Conservation (phyloP, 1,140 invertebrate species). For the Drosophila punjabiensis region DNA sequence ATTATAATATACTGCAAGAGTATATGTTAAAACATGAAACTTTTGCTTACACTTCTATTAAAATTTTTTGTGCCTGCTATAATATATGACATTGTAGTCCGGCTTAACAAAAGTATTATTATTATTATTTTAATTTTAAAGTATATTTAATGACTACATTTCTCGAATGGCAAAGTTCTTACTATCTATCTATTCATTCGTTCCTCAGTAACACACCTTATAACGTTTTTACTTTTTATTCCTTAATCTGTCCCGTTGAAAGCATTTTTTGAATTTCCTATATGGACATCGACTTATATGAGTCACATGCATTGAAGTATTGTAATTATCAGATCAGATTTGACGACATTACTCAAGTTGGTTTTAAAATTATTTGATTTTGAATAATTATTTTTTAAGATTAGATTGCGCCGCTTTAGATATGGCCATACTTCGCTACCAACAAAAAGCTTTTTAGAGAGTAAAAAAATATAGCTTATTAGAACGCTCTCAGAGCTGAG, state of each 20-base stretch:
- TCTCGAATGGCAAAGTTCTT: too few relatives aligned
- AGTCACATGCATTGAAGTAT: background rate
- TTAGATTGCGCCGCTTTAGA: conserved; percentile 2
- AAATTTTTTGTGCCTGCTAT: too few relatives aligned
- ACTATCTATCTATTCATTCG: too few relatives aligned
- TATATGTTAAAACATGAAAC: too few relatives aligned
- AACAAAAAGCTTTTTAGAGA: background rate
- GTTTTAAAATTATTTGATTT: conserved; percentile 48
- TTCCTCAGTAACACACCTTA: too few relatives aligned
- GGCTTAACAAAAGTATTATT: too few relatives aligned
- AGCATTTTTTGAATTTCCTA: background rate
- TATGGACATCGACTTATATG: background rate
- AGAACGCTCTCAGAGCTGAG: background rate
- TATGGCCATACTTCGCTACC: background rate
- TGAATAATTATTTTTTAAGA: conserved; percentile 12
- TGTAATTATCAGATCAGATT: background rate
- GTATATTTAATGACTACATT: too few relatives aligned
- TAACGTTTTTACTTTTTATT: background rate
- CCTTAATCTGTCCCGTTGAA: background rate
- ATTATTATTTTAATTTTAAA: too few relatives aligned
- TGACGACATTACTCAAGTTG: background rate
- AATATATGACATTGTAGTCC: too few relatives aligned
- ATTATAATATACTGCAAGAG: too few relatives aligned
- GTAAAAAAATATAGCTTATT: background rate
- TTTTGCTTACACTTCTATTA: too few relatives aligned